Base-by-base conservation (phyloP, 2,888 invertebrate genomes). In the Dioctria linearis region DNA sequence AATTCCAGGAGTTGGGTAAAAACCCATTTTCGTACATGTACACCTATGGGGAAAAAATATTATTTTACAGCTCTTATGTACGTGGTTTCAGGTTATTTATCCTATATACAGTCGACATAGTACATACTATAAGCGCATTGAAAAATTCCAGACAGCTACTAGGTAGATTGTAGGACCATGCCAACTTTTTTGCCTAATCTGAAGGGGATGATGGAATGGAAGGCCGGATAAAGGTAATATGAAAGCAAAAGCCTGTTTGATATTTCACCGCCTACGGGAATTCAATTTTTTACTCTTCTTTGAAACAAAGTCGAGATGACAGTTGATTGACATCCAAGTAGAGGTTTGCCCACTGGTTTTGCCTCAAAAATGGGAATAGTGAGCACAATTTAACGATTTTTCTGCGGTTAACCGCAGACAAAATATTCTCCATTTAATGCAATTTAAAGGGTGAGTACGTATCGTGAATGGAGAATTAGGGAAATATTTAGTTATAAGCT, bases 231-330 rank as follows among this genome's bases (percentile, higher is more conserved):
- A 11, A 42, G n/a, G 42, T 8, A 42, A 73, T 37, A 67, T 37
- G 11, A 25, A 57, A 73, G 59, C 13, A 54, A 73, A 43, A 59
- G 57, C 59, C 73, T 59, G 59, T 42, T 42, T 73, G 73, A 73
- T 73, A 73, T 73, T 57, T 59, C 59, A 57, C 73, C 73, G 59
- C 73, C 73, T 73, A 42, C 9, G 57, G 73, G 57, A 73, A 73
- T 73, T 73, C 59, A 73, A 73, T 73, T 73, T 73, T 61, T 73
- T 59, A 11, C 59, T 71, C 11, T 73, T 73, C 73, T 57, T 73
- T 73, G 59, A 59, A 57, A 73, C 25, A 73, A 73, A 73, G 59
- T 59, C 40, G 57, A 59, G 51, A 73, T 73, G 73, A 73, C 73
- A 73, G 25, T 13, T 73, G 73, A 73, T 57, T 73, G 73, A 73